A percentile compares a stretch with the other conserved stretches of the same genome.
Conservation (phyloP, 2,113 vertebrate genomes). For the Sapajus apella region DNA sequence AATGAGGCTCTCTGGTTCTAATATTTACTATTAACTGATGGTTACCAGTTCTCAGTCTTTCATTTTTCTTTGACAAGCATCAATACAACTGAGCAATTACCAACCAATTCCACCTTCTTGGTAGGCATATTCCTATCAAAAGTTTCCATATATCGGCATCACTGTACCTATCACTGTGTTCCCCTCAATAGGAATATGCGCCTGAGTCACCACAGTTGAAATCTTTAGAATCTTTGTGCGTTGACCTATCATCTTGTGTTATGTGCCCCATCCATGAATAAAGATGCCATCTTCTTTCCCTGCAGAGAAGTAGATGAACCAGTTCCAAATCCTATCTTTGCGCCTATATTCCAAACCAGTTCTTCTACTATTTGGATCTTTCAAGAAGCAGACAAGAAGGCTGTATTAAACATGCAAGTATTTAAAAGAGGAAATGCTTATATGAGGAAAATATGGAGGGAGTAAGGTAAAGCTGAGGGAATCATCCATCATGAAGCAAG, state of each 20-base stretch:
- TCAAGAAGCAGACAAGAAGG: background rate
- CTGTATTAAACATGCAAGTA: background rate
- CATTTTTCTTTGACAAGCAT: background rate
- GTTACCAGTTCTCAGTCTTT: background rate
- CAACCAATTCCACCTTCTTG: background rate
- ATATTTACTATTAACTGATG: background rate
- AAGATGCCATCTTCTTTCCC: background rate
- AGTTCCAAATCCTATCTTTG: background rate
- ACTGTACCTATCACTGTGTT: background rate
- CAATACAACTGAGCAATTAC: background rate
- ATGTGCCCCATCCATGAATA: background rate
- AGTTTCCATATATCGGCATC: background rate
- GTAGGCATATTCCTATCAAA: background rate
- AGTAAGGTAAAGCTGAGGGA: background rate
- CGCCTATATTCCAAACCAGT: too few relatives aligned
- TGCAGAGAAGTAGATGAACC: background rate
- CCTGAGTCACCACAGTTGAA: background rate
- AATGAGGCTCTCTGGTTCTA: background rate
- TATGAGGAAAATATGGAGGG: background rate
- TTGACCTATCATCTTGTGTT: background rate
- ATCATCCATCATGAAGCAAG: background rate
- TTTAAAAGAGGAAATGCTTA: background rate
- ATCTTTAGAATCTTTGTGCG: background rate
- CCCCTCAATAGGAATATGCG: background rate
- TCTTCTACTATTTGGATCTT: too few relatives aligned